phyloP scores from a whole-genome alignment of 2,888 invertebrate genomes.

The Sussaba pulchella region DNA sequence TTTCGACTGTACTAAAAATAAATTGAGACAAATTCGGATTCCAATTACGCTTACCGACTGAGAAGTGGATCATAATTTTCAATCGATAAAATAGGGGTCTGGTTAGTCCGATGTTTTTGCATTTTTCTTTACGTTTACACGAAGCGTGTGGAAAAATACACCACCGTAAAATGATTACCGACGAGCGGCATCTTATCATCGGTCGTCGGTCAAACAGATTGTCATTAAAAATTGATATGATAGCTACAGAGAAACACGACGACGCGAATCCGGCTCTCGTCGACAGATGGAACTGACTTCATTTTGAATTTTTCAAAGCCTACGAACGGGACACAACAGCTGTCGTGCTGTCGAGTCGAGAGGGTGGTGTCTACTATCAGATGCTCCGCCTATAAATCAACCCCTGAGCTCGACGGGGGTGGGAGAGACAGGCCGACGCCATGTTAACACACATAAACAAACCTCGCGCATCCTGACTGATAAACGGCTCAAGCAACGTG shows the following conservation, averaged over 20 bases:
- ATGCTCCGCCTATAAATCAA: constrained; percentile 84
- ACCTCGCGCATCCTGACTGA: constrained; percentile 79
- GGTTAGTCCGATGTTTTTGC: too few species aligned
- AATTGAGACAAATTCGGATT: too few species aligned
- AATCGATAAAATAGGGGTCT: too few species aligned
- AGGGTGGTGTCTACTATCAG: constrained; percentile 82
- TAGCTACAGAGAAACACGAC: not conserved
- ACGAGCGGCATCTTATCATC: too few species aligned
- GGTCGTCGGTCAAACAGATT: not conserved
- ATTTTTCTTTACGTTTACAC: too few species aligned
- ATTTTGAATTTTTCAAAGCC: not conserved
- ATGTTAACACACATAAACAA: constrained; percentile 84
- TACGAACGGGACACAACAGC: constrained; percentile 59
- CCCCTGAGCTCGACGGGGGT: constrained; percentile 69
- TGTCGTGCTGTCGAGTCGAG: constrained; percentile 56
- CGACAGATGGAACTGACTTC: constrained; percentile 16
- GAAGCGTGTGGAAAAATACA: too few species aligned
- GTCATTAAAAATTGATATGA: not conserved
- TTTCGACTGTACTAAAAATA: too few species aligned
- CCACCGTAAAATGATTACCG: too few species aligned
- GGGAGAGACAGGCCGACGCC: constrained; percentile 81
- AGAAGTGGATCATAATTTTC: too few species aligned
- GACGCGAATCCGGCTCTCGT: not conserved
- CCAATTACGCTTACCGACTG: too few species aligned
- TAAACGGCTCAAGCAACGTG: constrained; percentile 77